Percentiles rank a stretch among this genome's conserved stretches.
Evolutionary conservation across 2,888 invertebrate genomes (phyloP).

Genomic region (Adineta ricciae): DNA sequence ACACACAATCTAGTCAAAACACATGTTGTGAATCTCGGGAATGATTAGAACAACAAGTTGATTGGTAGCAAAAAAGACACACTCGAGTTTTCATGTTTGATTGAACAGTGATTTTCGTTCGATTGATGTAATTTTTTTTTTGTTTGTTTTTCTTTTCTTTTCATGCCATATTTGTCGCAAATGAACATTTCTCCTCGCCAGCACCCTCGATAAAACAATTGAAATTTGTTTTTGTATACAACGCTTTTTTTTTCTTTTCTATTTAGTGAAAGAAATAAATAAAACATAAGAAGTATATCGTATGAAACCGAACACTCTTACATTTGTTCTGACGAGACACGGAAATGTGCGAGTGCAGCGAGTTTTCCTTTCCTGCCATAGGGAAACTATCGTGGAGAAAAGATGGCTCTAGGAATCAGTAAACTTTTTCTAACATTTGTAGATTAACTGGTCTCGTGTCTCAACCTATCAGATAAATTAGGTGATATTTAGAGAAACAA

Average conservation of each 20-base stretch:
- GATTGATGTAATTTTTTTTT: neutral
- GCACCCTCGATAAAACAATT: neutral
- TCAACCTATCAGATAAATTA: neutral
- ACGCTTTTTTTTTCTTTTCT: neutral
- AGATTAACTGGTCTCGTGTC: neutral
- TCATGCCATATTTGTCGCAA: neutral
- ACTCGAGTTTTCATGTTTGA: neutral
- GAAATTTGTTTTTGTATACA: neutral
- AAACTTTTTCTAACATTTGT: neutral
- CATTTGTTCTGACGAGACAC: too few relatives aligned
- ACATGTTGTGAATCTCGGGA: neutral
- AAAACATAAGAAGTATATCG: too few relatives aligned
- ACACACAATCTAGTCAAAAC: neutral
- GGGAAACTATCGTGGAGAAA: neutral
- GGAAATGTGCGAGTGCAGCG: too few relatives aligned
- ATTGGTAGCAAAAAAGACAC: neutral
- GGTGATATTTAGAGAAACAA: neutral
- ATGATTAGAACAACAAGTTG: neutral
- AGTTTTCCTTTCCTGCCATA: too few relatives aligned
- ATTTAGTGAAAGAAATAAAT: neutral
- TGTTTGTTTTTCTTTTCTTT: neutral
- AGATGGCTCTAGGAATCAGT: neutral
- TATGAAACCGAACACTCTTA: too few relatives aligned
- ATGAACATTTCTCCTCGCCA: neutral
- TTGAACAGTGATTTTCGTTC: neutral